A percentile compares a stretch with the other conserved stretches of the same genome.
Conservation (phyloP, 2,888 invertebrate genomes). For the Elegia similella region DNA sequence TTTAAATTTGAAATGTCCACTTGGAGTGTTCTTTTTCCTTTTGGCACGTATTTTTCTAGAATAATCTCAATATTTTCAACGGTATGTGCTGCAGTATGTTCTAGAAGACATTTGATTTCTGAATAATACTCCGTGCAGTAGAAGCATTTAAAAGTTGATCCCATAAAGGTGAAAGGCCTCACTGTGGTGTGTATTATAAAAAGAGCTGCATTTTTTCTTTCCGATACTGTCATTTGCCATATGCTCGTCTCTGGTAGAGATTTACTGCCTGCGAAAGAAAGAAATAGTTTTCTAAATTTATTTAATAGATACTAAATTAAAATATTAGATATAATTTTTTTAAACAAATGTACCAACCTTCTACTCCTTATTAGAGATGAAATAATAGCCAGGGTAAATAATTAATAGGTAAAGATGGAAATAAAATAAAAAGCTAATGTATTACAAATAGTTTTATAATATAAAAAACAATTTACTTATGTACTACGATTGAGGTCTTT, state of each 20-base stretch:
- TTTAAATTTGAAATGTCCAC: conserved; percentile 52
- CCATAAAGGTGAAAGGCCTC: conserved; percentile 55
- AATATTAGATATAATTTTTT: neutral
- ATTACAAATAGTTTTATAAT: too few relatives aligned
- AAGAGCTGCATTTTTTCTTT: conserved; percentile 50
- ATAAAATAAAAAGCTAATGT: too few relatives aligned
- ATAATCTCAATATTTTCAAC: conserved; percentile 31
- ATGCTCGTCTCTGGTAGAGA: conserved; percentile 38
- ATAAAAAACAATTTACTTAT: too few relatives aligned
- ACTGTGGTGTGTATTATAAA: conserved; percentile 53
- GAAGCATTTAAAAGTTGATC: conserved; percentile 56
- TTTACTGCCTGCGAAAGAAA: conserved; percentile 32
- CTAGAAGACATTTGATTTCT: conserved; percentile 37
- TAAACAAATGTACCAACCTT: neutral
- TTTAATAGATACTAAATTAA: neutral
- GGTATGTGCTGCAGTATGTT: conserved; percentile 44
- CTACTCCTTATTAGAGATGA: too few relatives aligned
- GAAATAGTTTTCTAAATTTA: conserved; percentile 17
- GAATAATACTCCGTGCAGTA: conserved; percentile 48
- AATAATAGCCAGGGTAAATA: too few relatives aligned
- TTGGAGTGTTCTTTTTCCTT: conserved; percentile 46
- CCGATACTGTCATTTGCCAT: conserved; percentile 55
- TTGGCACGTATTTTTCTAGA: conserved; percentile 41
- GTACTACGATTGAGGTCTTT: too few relatives aligned
- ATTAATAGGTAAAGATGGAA: too few relatives aligned